Evolutionary conservation across 2,797 vertebrate genomes (phyloP), one percentile per base, ranked within the genome.

Genomic region (Leucoraja ocellata): DNA sequence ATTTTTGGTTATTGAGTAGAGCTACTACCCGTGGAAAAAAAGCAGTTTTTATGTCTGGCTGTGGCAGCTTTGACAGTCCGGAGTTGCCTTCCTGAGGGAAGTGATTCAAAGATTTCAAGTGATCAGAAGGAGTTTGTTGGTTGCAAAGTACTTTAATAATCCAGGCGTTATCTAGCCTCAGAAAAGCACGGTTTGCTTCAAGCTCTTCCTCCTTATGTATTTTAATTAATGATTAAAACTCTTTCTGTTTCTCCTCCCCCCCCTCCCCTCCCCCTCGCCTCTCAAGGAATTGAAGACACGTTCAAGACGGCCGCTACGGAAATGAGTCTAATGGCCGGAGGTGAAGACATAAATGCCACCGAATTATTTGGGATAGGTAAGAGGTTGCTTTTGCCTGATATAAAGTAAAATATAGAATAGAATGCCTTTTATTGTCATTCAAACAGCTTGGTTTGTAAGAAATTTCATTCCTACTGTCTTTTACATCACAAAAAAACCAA

Each of bases 281-380:
- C 86, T 58, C 0, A 93, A 99, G 98, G 98, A 94, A 98, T 99
- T 13, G 98, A 99, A 96, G 98, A 99, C 77, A 98, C 98, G 94
- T 99, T 99, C 96, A 97, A 97, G 96, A 99, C 98, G 9, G 98
- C 98, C 18, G 98, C 98, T 93, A 99, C 98, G 0, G 98, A 99
- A 97, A 98, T 99, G 94, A 99, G 98, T 94, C 96, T 99, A 93
- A 97, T 99, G 10, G 98, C 98, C 2, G 98, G 98, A 95, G 99
- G 97, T 0, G 98, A 99, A 94, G 98, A 98, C 94, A 99, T 99
- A 96, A 99, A 99, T 11, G 98, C 98, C 93, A 99, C 98, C 88
- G 99, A 98, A 94, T 97, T 99, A 80, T 99, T 99, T 96, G 98
- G 98, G 95, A 97, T 99, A 61, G 98, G 98, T 99, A 97, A 98